These are phyloP conservation scores for Theonella swinhoei DNA, from an alignment of 37 sponge, comb jelly and placozoan species.

Conservation along the genomic window DNA sequence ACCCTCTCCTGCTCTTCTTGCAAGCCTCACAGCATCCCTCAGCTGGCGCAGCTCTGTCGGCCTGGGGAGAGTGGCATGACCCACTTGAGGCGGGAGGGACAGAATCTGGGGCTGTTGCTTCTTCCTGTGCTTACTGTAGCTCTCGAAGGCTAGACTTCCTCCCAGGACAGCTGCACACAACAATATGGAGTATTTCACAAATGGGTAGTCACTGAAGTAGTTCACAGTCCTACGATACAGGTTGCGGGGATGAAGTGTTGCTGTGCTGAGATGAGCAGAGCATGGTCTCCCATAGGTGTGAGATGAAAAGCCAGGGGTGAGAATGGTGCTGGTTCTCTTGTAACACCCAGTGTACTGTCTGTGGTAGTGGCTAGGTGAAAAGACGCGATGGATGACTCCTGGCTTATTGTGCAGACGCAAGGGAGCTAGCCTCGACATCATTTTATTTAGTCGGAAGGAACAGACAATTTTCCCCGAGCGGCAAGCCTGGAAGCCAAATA, in stretches of 20 bases:
- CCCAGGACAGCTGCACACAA: slow-evolving; percentile 68
- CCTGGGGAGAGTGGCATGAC: slow-evolving; percentile 14
- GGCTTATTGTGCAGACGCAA: not conserved
- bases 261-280: not conserved
- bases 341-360: too few relatives aligned
- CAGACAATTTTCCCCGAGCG: slow-evolving; percentile 34
- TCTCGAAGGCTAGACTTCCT: slow-evolving; percentile 42
- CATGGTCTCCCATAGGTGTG: too few relatives aligned
- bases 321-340: not conserved
- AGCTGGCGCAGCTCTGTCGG: not conserved
- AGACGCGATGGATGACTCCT: too few relatives aligned
- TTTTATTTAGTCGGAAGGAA: slow-evolving; percentile 5
- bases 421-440: not conserved
- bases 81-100: slow-evolving; percentile 14
- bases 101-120: not conserved
- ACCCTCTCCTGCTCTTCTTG: not conserved
- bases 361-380: too few relatives aligned
- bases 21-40: not conserved
- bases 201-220: slow-evolving; percentile 58
- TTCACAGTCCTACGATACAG: not conserved
- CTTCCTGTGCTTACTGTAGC: slow-evolving; percentile 35
- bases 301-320: not conserved
- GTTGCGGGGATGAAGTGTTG: not conserved
- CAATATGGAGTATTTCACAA: slow-evolving; percentile 58
- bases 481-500: slow-evolving; percentile 18